Percentiles rank a stretch among this genome's conserved stretches.
Evolutionary conservation across 2,797 vertebrate species (phyloP).

Genomic region (Sternotherus odoratus): DNA sequence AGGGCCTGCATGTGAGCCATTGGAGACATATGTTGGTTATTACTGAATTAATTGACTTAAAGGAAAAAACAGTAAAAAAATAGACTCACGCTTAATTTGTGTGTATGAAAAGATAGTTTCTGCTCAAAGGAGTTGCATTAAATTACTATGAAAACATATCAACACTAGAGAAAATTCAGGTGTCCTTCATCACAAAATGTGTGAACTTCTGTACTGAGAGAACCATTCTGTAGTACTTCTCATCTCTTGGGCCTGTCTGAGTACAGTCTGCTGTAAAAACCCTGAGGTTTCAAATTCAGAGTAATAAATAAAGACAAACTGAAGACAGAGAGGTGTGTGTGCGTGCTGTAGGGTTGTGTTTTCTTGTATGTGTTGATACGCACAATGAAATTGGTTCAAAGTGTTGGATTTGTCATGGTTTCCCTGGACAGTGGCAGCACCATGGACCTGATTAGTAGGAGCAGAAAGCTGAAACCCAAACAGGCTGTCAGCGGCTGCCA

Average conservation of each 20-base stretch:
- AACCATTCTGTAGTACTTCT: constrained; percentile 32
- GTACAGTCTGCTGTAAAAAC: constrained; percentile 15
- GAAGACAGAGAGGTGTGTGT: background rate
- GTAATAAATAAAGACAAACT: constrained; percentile 1
- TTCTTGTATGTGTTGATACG: background rate
- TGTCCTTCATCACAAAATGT: background rate
- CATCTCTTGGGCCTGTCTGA: background rate
- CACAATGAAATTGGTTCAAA: background rate
- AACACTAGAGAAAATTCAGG: background rate
- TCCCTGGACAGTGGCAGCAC: background rate
- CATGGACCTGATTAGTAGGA: background rate
- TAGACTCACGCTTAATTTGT: background rate
- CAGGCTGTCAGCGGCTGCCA: background rate
- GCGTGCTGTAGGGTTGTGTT: background rate
- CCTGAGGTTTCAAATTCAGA: background rate
- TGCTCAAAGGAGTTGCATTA: background rate
- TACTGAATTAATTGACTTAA: constrained; percentile 8
- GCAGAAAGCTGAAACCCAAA: background rate
- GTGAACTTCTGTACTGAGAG: constrained; percentile 13
- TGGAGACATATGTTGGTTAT: background rate
- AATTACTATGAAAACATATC: background rate
- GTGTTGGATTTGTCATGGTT: rapidly evolving
- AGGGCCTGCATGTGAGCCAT: background rate
- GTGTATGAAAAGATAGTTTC: background rate
- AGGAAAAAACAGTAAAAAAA: background rate